A percentile compares a stretch with the other conserved stretches of the same genome.
Evolutionary conservation across 2,113 vertebrate genomes (phyloP).

Genomic region (Ophthalmolycus amberensis): DNA sequence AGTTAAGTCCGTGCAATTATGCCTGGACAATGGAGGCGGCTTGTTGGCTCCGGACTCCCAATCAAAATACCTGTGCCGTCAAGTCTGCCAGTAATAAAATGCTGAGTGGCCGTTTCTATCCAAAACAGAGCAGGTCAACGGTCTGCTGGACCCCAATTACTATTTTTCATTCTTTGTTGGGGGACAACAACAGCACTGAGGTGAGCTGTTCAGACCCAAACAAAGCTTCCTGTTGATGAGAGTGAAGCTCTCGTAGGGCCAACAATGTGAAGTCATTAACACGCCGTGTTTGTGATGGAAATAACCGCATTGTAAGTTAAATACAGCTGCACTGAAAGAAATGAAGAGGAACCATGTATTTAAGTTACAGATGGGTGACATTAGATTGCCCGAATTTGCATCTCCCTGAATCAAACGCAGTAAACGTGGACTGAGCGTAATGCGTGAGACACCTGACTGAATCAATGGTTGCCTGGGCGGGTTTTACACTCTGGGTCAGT

Average conservation of each 20-base stretch:
- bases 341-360: background rate
- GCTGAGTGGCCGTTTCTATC: slow-evolving; percentile 33
- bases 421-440: background rate
- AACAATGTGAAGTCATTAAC: background rate
- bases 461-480: background rate
- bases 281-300: background rate
- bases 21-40: slow-evolving; percentile 1
- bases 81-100: slow-evolving; percentile 33
- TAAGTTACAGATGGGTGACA: background rate
- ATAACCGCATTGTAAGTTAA: background rate
- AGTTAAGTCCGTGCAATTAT: slow-evolving; percentile 55
- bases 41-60: slow-evolving; percentile 26
- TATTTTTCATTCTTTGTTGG: slow-evolving; percentile 10
- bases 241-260: background rate
- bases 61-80: slow-evolving; percentile 64
- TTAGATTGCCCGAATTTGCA: background rate
- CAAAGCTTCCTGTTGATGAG: slow-evolving; percentile 29
- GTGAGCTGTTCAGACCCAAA: slow-evolving; percentile 5
- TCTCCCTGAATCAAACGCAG: background rate
- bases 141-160: slow-evolving; percentile 59
- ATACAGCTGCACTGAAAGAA: background rate
- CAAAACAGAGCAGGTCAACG: slow-evolving; percentile 54
- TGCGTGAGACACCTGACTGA: background rate
- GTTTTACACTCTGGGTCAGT: background rate
- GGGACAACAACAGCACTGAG: background rate